These are phyloP conservation scores for Latrodectus elegans DNA, from an alignment of 2,888 invertebrate genomes.

Conservation along the genomic window DNA sequence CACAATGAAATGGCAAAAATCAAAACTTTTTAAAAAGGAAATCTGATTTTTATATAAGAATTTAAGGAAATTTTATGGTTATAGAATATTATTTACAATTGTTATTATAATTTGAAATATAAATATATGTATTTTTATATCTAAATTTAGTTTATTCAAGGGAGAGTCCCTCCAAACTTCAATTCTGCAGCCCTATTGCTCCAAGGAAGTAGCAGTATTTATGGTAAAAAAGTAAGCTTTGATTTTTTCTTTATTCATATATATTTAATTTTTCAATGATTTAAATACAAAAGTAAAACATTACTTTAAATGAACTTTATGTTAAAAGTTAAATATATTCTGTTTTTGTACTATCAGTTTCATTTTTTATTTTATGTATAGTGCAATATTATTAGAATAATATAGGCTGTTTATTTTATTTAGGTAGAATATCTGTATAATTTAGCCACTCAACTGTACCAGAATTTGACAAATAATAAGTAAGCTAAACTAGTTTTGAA, in stretches of 20 bases:
- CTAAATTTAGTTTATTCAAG: slow-evolving; percentile 19
- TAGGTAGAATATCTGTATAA: slow-evolving; percentile 50
- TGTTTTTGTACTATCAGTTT: too few species aligned
- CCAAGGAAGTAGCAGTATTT: slow-evolving; percentile 47
- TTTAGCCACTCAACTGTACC: slow-evolving; percentile 20
- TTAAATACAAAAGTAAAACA: neutral
- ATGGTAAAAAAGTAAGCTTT: slow-evolving; percentile 43
- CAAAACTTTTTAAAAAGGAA: too few species aligned
- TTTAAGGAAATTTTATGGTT: too few species aligned
- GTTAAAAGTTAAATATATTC: too few species aligned
- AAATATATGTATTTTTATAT: too few species aligned
- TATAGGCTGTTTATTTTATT: neutral
- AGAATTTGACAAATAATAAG: slow-evolving; percentile 29
- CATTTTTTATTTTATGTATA: too few species aligned
- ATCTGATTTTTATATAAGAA: too few species aligned
- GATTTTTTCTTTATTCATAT: neutral
- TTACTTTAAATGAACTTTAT: too few species aligned
- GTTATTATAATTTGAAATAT: too few species aligned
- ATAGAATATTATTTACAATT: too few species aligned
- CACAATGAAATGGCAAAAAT: too few species aligned
- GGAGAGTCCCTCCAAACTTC: slow-evolving; percentile 23
- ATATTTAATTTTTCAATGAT: neutral
- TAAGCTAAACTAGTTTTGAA: slow-evolving; percentile 4
- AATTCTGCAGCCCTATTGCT: slow-evolving; percentile 51
- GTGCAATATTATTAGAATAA: too few species aligned